Percentiles rank a stretch among this genome's conserved stretches.
Evolutionary conservation across 2,888 invertebrate genomes (phyloP).

Genomic region (Leucania comma): DNA sequence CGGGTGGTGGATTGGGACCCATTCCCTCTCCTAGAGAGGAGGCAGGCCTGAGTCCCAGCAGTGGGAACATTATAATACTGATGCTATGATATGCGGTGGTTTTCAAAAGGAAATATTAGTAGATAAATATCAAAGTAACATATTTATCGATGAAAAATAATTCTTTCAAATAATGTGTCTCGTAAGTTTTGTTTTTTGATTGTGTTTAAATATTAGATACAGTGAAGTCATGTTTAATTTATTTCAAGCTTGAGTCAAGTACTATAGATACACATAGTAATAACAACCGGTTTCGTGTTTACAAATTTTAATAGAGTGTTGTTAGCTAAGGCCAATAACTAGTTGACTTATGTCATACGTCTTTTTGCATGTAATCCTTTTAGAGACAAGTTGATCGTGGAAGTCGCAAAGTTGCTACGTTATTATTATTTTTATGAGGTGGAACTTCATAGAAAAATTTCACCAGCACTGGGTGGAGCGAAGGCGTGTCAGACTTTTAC

Average conservation of each 20-base stretch:
- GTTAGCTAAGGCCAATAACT: slow-evolving; percentile 7
- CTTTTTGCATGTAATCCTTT: neutral
- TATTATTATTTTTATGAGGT: no score
- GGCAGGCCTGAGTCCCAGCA: no score
- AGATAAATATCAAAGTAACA: neutral
- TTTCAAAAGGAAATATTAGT: neutral
- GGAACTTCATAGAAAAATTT: no score
- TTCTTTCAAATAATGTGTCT: slow-evolving; percentile 14
- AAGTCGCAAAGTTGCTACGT: neutral
- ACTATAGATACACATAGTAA: neutral
- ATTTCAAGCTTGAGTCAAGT: slow-evolving; percentile 4
- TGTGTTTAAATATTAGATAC: neutral
- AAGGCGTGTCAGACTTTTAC: no score
- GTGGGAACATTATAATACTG: no score
- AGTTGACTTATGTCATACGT: slow-evolving; percentile 16
- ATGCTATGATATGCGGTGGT: no score
- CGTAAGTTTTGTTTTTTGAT: slow-evolving; percentile 9
- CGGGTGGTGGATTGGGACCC: no score
- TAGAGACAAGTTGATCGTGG: neutral
- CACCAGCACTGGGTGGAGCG: no score
- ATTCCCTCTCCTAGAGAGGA: no score
- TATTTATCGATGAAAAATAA: slow-evolving; percentile 5
- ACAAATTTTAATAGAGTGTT: slow-evolving; percentile 18
- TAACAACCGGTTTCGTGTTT: slow-evolving; percentile 34
- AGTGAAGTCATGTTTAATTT: neutral